Evolutionary conservation across 2,113 vertebrate species (phyloP), one percentile per base, ranked within the genome.

Genomic region (Holacanthus passer): DNA sequence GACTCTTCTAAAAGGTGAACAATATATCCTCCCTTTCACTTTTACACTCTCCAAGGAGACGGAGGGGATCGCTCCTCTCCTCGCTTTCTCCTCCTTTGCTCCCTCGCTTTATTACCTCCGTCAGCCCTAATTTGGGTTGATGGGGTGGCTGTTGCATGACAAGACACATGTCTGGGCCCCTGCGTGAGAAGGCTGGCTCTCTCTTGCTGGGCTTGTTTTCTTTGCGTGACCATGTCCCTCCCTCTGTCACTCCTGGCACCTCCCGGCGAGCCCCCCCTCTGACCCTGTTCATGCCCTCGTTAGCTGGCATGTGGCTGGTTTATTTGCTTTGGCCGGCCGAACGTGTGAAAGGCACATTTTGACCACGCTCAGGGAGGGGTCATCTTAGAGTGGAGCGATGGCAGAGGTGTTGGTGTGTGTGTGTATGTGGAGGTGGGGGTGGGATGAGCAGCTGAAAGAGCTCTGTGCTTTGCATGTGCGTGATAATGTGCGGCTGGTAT

Each of bases 191-290:
- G 91, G 59, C 87, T 83, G 89, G 60, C 88, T 92, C 53, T 4
- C 87, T 89, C 87, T 91, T 73, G 89, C 91, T 92, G 88, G 70
- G 90, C 82, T 92, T 93, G 92, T 92, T 94, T 88, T 93, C 91
- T 92, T 94, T 95, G 94, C 94, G 92, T 95, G 95, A 95, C 94
- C 90, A 88, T 91, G 85, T 93, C 89, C 88, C 90, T 94, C 93
- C 92, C 88, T 91, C 92, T 92, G 92, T 92, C 92, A 90, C 91
- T 93, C 87, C 88, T 85, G 84, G 92, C 85, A 91, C 93, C 90
- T 86, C 86, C 86, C 67, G 31, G 86, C 68, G 79, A 82, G 85
- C 48, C 77, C 88, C 87, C 90, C 90, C 69, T 32, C 79, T 65
- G 89, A 94, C 94, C 92, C 79, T 70, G 60, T 93, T 92, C 88